Percentiles rank a stretch among this genome's conserved stretches.
phyloP scores from a whole-genome alignment of 2,888 invertebrate genomes.

The Carcina quercana region DNA sequence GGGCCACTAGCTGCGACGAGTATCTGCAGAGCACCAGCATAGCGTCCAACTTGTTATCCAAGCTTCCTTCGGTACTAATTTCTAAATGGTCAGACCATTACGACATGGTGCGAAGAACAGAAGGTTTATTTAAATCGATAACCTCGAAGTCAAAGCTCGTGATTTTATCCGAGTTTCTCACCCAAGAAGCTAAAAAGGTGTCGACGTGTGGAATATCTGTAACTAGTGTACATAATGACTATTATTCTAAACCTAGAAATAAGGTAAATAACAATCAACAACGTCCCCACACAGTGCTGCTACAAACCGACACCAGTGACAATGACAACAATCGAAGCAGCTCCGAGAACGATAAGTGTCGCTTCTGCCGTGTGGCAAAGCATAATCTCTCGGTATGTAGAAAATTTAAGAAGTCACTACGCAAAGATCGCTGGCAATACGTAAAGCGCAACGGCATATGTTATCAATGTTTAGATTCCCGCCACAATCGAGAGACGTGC shows the following conservation, averaged over 20 bases:
- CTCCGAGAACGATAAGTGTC: no score
- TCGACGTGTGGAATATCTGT: no score
- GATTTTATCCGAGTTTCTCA: slow-evolving; percentile 13
- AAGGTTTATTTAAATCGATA: no score
- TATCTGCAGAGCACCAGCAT: slow-evolving; percentile 3
- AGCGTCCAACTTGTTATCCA: slow-evolving; percentile 4
- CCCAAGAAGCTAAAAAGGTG: slow-evolving; percentile 12
- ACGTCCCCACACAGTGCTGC: no score
- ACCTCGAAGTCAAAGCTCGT: slow-evolving; percentile 9
- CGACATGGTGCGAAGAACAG: slow-evolving; percentile 3
- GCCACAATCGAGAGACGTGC: slow-evolving; percentile 15
- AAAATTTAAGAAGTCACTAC: slow-evolving; percentile 15
- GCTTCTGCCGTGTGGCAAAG: no score
- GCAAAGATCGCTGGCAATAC: slow-evolving; percentile 14
- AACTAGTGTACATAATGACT: no score
- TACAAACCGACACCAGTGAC: no score
- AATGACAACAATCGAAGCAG: no score
- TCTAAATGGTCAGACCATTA: slow-evolving; percentile 17
- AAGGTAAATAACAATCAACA: no score
- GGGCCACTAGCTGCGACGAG: slow-evolving; percentile 6
- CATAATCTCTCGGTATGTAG: slow-evolving; percentile 17
- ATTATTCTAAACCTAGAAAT: no score
- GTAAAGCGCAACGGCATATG: slow-evolving; percentile 12
- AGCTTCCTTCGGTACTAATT: slow-evolving; percentile 6
- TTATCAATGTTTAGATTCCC: slow-evolving; percentile 14